Conservation (phyloP, 2,797 vertebrate genomes). For the Nothura maculosa region DNA sequence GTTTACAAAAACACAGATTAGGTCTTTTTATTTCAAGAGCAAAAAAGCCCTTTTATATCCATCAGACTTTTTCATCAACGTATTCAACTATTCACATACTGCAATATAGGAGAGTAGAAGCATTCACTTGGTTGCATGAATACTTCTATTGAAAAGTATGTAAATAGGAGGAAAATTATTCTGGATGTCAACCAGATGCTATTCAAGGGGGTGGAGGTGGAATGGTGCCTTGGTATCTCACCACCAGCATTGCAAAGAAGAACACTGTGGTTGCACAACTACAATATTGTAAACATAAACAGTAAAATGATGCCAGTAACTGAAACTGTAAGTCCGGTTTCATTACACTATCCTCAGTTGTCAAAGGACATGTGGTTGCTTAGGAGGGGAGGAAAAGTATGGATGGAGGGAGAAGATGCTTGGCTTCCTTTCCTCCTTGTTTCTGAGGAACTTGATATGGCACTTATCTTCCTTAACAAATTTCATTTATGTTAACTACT, state of each 20-base stretch:
- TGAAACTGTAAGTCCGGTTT: neutral
- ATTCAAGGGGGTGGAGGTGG: neutral
- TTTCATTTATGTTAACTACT: neutral
- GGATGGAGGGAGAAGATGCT: neutral
- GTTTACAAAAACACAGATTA: neutral
- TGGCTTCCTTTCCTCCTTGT: neutral
- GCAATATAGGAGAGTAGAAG: neutral
- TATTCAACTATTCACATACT: neutral
- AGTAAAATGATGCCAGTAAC: neutral
- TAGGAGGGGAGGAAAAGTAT: neutral
- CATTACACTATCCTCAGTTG: neutral
- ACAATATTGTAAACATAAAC: neutral
- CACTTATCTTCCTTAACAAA: neutral
- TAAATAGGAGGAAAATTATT: neutral
- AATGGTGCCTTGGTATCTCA: neutral
- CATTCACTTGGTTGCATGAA: neutral
- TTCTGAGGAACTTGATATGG: neutral
- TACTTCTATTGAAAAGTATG: neutral
- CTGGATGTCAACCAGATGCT: neutral
- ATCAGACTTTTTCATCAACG: neutral
- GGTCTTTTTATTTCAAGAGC: neutral
- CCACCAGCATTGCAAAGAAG: neutral
- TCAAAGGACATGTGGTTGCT: neutral
- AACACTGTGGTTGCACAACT: neutral
- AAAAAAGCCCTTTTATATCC: neutral